Conservation (phyloP, 2,797 vertebrate species). For the Ataeniobius toweri region DNA sequence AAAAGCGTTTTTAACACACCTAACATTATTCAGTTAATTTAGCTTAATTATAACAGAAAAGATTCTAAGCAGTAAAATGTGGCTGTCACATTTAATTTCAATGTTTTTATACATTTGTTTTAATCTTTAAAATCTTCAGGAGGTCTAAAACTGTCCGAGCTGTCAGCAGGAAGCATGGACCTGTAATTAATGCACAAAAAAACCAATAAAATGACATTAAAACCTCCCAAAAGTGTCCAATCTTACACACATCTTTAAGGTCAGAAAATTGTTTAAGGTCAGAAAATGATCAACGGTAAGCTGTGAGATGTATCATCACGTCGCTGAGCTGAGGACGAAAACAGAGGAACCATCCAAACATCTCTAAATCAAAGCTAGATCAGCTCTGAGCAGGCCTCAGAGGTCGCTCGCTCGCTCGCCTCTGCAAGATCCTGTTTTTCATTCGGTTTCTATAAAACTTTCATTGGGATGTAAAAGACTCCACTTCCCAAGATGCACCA, state of each 20-base stretch:
- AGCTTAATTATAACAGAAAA: background rate
- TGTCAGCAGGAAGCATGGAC: background rate
- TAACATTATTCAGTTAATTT: background rate
- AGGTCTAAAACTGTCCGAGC: background rate
- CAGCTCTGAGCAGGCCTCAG: background rate
- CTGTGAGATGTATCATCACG: background rate
- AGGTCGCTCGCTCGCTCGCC: too few species aligned
- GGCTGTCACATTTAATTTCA: background rate
- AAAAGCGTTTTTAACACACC: background rate
- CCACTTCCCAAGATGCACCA: slow-evolving; percentile 41
- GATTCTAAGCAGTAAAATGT: background rate
- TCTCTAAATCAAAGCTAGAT: too few species aligned
- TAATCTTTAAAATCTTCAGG: background rate
- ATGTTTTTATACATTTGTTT: background rate
- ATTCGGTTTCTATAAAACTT: background rate
- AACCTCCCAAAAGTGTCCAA: background rate
- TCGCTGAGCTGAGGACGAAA: background rate
- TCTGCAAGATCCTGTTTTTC: background rate
- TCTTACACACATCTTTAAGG: too few species aligned
- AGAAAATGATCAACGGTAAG: too few species aligned
- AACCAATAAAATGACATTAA: background rate
- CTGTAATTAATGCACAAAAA: background rate
- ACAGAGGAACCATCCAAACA: background rate
- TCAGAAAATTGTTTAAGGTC: too few species aligned
- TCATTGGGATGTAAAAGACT: slow-evolving; percentile 19